Conservation (phyloP, 2,113 vertebrate genomes). For the Gavialis gangeticus region DNA sequence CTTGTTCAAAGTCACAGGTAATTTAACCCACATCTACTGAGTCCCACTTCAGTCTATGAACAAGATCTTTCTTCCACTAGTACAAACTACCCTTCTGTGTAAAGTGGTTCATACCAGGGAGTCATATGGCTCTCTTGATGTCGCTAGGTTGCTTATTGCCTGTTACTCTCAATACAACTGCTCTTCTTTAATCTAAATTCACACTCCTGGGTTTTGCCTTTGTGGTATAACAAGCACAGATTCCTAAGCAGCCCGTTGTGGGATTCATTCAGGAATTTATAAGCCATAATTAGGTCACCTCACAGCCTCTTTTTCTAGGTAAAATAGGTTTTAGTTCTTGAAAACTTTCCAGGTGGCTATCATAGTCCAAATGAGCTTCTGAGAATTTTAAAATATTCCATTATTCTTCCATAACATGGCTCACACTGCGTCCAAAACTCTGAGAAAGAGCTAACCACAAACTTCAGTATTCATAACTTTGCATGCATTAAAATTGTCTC, state of each 20-base stretch:
- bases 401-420: neutral
- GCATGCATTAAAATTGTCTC: neutral
- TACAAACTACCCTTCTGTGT: neutral
- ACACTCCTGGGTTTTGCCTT: neutral
- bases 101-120: neutral
- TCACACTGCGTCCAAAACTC: neutral
- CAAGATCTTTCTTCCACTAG: neutral
- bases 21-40: neutral
- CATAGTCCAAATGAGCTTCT: neutral
- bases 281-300: neutral
- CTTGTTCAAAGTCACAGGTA: neutral
- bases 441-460: neutral
- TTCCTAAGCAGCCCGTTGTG: neutral
- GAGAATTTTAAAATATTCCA: neutral
- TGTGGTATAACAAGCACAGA: neutral
- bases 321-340: neutral
- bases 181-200: neutral
- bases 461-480: neutral
- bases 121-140: accelerated
- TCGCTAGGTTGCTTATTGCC: accelerated
- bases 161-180: neutral
- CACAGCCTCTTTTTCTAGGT: neutral
- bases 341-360: neutral
- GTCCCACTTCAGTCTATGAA: neutral
- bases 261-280: neutral